Evolutionary conservation across 2,113 vertebrate genomes (phyloP).

Genomic region (Seriola aureovittata): DNA sequence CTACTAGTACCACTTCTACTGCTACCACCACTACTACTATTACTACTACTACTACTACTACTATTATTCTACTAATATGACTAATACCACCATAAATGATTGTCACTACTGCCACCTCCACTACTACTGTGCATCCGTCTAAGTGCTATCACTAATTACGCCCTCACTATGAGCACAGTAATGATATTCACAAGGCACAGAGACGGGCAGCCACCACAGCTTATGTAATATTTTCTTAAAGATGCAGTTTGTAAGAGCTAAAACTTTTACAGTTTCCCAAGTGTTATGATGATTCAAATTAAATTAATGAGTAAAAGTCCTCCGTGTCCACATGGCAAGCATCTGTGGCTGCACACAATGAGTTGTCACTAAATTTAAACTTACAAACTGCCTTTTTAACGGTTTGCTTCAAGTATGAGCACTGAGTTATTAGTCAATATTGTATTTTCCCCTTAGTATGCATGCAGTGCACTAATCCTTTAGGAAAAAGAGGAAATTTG

Average conservation of each 20-base stretch:
- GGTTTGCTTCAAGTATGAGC: slow-evolving; percentile 40
- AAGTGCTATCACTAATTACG: slow-evolving; percentile 29
- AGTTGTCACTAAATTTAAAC: slow-evolving; percentile 7
- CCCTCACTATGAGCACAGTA: slow-evolving; percentile 48
- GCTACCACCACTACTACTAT: slow-evolving; percentile 22
- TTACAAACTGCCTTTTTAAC: slow-evolving; percentile 75
- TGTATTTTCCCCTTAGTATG: slow-evolving; percentile 30
- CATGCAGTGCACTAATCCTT: slow-evolving; percentile 57
- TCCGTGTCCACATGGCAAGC: slow-evolving; percentile 2
- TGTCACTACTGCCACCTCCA: slow-evolving; percentile 60
- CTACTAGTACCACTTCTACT: slow-evolving; percentile 45
- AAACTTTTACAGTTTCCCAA: background rate
- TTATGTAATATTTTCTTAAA: slow-evolving; percentile 49
- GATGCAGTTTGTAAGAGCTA: slow-evolving; percentile 71
- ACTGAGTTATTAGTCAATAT: slow-evolving; percentile 1
- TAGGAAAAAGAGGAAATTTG: background rate
- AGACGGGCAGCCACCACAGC: slow-evolving; percentile 26
- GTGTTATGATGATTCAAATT: background rate
- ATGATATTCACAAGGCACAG: slow-evolving; percentile 18
- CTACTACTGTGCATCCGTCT: slow-evolving; percentile 51
- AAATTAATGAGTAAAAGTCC: background rate
- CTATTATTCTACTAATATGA: slow-evolving; percentile 74
- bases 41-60: slow-evolving; percentile 34
- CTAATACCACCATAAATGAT: slow-evolving; percentile 74
- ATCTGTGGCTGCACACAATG: background rate